These are phyloP conservation scores for Podarcis raffonei DNA, from an alignment of 2,113 vertebrate species.

Conservation along the genomic window DNA sequence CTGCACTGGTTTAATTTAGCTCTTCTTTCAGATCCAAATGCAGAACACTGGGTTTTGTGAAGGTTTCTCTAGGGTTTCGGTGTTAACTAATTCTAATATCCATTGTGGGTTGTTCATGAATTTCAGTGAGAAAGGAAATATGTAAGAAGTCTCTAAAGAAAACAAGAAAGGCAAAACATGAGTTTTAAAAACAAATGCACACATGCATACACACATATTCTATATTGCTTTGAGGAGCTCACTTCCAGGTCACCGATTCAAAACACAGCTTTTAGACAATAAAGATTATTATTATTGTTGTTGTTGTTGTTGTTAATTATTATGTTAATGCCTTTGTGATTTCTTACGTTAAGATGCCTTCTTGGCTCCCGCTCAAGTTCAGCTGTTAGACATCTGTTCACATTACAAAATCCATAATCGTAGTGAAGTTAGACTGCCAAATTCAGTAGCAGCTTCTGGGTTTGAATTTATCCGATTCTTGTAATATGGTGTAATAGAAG, in stretches of 20 bases:
- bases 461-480: conserved; percentile 14
- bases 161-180: not conserved
- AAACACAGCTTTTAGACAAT: conserved; percentile 12
- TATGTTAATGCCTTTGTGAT: not conserved
- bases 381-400: conserved; percentile 35
- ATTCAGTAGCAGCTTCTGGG: accelerated
- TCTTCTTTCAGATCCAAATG: not conserved
- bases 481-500: too few relatives aligned
- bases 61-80: not conserved
- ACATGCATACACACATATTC: not conserved
- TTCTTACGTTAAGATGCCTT: conserved; percentile 13
- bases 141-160: not conserved
- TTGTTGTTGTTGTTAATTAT: not conserved
- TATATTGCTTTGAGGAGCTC: not conserved
- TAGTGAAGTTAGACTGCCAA: conserved; percentile 14
- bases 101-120: too few relatives aligned
- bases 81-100: not conserved
- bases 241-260: not conserved
- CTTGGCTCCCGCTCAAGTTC: conserved; percentile 21
- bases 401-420: conserved; percentile 22
- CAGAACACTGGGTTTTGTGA: not conserved
- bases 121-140: not conserved
- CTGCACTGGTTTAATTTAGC: not conserved
- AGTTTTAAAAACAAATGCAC: not conserved
- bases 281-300: too few relatives aligned